Evolutionary conservation across 2,888 invertebrate genomes (phyloP).

Genomic region (Eumerus sabulonum): DNA sequence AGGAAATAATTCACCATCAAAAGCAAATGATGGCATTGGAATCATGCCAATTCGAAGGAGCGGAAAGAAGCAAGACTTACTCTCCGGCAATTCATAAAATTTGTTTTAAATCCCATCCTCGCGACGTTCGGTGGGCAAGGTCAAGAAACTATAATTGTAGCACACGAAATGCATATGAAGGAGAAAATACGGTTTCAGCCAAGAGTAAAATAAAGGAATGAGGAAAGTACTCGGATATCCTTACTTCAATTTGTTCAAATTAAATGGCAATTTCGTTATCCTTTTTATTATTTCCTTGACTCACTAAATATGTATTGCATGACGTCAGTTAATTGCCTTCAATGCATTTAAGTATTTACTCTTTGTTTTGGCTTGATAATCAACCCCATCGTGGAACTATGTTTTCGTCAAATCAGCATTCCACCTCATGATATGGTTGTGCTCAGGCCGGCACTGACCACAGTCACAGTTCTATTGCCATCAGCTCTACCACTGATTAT

Average conservation of each 20-base stretch:
- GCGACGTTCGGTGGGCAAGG: slow-evolving; percentile 29
- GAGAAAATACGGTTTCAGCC: slow-evolving; percentile 13
- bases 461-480: no score
- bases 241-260: slow-evolving; percentile 34
- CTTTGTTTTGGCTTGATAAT: no score
- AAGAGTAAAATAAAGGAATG: neutral
- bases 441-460: no score
- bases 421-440: no score
- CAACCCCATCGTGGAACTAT: no score
- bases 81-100: slow-evolving; percentile 15
- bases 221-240: neutral
- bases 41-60: slow-evolving; percentile 45
- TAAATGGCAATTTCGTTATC: slow-evolving; percentile 50
- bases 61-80: neutral
- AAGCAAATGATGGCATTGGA: slow-evolving; percentile 56
- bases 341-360: slow-evolving; percentile 14
- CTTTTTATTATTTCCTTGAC: slow-evolving; percentile 39
- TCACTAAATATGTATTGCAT: slow-evolving; percentile 41
- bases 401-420: no score
- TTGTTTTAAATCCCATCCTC: slow-evolving; percentile 32
- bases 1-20: slow-evolving; percentile 58
- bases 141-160: slow-evolving; percentile 64
- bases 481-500: no score
- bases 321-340: slow-evolving; percentile 39
- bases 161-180: slow-evolving; percentile 32